phyloP scores from a whole-genome alignment of 2,797 vertebrate species.

The Eleutherodactylus coqui region DNA sequence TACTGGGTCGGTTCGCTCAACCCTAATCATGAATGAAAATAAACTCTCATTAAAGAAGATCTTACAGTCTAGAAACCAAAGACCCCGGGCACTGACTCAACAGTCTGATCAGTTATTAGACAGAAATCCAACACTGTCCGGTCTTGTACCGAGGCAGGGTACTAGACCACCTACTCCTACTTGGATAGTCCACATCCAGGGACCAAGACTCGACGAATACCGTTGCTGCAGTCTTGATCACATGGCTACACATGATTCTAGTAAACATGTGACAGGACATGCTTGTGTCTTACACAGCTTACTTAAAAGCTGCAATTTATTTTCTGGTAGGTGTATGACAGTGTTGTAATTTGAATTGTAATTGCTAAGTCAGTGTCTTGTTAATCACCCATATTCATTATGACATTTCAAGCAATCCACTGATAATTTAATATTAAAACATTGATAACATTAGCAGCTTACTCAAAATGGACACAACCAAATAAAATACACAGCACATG shows the following conservation, averaged over 20 bases:
- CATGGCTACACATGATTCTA: background rate
- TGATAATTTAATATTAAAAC: background rate
- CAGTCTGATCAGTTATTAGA: background rate
- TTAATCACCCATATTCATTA: background rate
- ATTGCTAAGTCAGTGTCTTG: background rate
- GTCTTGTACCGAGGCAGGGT: background rate
- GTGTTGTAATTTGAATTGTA: background rate
- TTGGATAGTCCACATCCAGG: background rate
- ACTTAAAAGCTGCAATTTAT: background rate
- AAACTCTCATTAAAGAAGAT: background rate
- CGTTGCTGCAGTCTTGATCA: background rate
- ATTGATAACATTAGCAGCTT: background rate
- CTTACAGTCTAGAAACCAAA: background rate
- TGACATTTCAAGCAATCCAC: background rate
- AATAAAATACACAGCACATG: too few species aligned
- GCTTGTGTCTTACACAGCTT: background rate
- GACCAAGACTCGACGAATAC: background rate
- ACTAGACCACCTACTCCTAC: background rate
- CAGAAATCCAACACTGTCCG: constrained; percentile 6
- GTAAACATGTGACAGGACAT: constrained; percentile 47
- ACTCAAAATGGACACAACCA: too few species aligned
- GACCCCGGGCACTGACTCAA: too few species aligned
- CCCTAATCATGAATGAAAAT: too few species aligned
- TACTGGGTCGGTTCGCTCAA: too few species aligned
- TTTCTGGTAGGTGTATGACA: constrained; percentile 18